These are phyloP conservation scores for Pelecanoides urinatrix DNA, from an alignment of 2,113 vertebrate species.

Conservation along the genomic window DNA sequence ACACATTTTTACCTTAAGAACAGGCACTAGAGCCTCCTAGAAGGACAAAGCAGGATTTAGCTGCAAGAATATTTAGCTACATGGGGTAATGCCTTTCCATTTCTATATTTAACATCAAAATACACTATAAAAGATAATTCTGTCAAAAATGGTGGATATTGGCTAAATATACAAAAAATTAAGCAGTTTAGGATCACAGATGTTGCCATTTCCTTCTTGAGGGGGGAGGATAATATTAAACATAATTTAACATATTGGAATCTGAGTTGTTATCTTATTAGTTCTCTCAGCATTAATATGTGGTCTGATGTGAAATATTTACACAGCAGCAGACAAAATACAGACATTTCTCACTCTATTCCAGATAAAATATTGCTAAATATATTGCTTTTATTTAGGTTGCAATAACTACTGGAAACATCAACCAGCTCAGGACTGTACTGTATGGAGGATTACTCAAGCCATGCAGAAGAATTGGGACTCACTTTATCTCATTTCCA, in stretches of 20 bases:
- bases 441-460: neutral
- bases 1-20: neutral
- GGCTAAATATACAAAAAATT: neutral
- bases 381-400: neutral
- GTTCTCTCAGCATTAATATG: neutral
- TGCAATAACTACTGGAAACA: neutral
- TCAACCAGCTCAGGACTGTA: neutral
- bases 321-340: neutral
- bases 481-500: neutral
- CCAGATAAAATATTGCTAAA: constrained; percentile 24
- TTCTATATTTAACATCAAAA: neutral
- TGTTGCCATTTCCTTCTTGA: neutral
- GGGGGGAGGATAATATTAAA: neutral
- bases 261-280: neutral
- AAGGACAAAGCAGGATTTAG: neutral
- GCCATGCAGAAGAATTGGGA: neutral
- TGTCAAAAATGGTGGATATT: neutral
- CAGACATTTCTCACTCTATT: neutral
- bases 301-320: neutral
- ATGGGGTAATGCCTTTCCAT: neutral
- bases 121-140: neutral
- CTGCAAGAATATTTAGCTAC: neutral
- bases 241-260: neutral
- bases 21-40: neutral
- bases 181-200: neutral